Evolutionary conservation across 2,888 invertebrate genomes (phyloP).

Genomic region (Dyspetes luteomarginatus): DNA sequence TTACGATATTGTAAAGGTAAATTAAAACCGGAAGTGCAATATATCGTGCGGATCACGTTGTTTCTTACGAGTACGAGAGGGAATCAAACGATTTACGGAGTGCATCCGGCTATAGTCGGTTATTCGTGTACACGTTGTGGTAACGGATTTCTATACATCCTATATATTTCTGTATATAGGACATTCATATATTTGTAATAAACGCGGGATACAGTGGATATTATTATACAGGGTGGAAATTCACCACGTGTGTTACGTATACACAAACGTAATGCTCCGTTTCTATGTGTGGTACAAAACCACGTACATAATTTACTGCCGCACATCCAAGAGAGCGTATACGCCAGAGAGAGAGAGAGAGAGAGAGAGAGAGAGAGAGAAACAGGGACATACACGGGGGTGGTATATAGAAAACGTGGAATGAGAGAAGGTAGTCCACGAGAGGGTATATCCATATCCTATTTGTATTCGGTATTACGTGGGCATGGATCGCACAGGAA

Average conservation of each 20-base stretch:
- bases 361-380: constrained; percentile 1
- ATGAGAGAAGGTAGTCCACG: constrained; percentile 38
- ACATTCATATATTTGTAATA: constrained; percentile 1
- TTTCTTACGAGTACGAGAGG: constrained; percentile 69
- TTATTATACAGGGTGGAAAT: constrained; percentile 25
- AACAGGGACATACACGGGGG: constrained; percentile 5
- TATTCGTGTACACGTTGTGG: constrained; percentile 65
- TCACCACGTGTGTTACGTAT: constrained; percentile 20
- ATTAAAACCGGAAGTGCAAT: constrained; percentile 49
- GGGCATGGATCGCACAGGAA: constrained; percentile 76
- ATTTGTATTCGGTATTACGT: constrained; percentile 79
- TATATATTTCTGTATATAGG: neutral
- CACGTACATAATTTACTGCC: constrained; percentile 76
- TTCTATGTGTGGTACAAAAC: constrained; percentile 62
- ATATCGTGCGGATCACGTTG: constrained; percentile 65
- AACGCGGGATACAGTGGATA: constrained; percentile 43
- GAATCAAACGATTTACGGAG: constrained; percentile 69
- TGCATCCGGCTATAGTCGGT: constrained; percentile 68
- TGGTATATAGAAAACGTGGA: neutral
- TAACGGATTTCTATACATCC: constrained; percentile 45
- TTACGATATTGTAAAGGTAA: constrained; percentile 32
- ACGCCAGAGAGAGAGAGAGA: constrained; percentile 4
- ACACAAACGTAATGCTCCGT: constrained; percentile 60
- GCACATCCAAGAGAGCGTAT: constrained; percentile 39
- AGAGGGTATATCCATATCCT: constrained; percentile 74